These are phyloP conservation scores for Drosophila emarginata DNA, from an alignment of 2,888 invertebrate species.

Conservation along the genomic window DNA sequence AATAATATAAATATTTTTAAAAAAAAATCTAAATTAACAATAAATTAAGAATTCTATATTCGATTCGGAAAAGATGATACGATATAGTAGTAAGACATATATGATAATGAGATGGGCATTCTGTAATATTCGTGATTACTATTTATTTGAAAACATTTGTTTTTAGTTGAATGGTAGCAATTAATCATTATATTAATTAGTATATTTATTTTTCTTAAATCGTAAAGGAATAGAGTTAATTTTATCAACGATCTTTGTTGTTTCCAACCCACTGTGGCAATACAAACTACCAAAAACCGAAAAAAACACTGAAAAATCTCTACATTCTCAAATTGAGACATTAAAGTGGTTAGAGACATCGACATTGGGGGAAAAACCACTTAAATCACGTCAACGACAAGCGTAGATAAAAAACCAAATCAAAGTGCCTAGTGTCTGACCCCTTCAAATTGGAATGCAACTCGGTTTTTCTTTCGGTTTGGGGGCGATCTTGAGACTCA, in stretches of 20 bases:
- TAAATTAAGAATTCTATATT: too few relatives aligned
- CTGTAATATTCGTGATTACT: too few relatives aligned
- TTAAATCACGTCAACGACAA: constrained; percentile 67
- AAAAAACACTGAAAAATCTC: constrained; percentile 21
- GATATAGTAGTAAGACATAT: too few relatives aligned
- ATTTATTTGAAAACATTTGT: too few relatives aligned
- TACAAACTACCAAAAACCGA: constrained; percentile 16
- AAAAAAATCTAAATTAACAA: too few relatives aligned
- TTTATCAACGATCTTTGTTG: neutral
- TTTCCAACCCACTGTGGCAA: neutral
- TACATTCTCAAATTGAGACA: constrained; percentile 59
- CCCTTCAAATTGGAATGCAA: constrained; percentile 18
- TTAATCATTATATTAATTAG: too few relatives aligned
- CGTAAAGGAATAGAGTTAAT: neutral
- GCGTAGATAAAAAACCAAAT: constrained; percentile 39
- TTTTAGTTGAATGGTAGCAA: too few relatives aligned
- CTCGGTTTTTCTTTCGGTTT: constrained; percentile 9
- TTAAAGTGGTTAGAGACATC: constrained; percentile 55
- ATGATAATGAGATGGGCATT: too few relatives aligned
- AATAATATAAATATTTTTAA: too few relatives aligned
- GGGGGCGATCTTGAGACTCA: constrained; percentile 27
- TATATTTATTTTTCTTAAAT: neutral
- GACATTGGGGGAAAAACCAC: constrained; percentile 55
- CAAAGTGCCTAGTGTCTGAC: constrained; percentile 16
- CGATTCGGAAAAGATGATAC: too few relatives aligned